phyloP scores from a whole-genome alignment of 2,113 vertebrate genomes.

The Columbina picui region DNA sequence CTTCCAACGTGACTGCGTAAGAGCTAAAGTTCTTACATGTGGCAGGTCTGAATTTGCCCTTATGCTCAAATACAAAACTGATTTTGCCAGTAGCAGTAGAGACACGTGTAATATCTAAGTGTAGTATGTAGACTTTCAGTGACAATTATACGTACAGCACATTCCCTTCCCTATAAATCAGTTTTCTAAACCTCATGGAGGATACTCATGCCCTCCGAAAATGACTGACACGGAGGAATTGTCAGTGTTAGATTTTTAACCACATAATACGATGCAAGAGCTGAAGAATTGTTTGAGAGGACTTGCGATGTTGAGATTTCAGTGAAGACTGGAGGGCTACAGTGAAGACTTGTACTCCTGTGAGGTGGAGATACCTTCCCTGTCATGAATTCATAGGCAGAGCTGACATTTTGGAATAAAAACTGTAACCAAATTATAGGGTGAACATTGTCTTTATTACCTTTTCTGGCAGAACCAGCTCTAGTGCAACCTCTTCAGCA shows the following conservation, averaged over 20 bases:
- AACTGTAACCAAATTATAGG: neutral
- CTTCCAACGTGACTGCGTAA: fast-evolving
- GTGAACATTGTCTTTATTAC: neutral
- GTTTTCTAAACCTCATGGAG: neutral
- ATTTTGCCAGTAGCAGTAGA: neutral
- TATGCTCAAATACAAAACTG: neutral
- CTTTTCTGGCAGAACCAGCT: fast-evolving
- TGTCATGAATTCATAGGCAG: neutral
- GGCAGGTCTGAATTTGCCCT: neutral
- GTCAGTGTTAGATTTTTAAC: neutral
- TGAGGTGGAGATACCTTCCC: neutral
- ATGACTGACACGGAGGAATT: neutral
- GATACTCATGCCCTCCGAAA: neutral
- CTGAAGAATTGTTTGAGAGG: neutral
- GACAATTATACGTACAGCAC: fast-evolving
- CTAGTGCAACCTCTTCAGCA: neutral
- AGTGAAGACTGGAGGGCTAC: neutral
- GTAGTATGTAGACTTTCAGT: neutral
- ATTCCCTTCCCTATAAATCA: neutral
- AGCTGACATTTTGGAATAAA: neutral
- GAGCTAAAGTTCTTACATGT: fast-evolving
- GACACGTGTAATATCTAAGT: fast-evolving
- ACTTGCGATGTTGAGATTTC: neutral
- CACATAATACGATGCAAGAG: neutral
- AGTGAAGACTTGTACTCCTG: neutral